Evolutionary conservation across 2,113 vertebrate species (phyloP).

Genomic region (Hypocryptadius cinnamomeus): DNA sequence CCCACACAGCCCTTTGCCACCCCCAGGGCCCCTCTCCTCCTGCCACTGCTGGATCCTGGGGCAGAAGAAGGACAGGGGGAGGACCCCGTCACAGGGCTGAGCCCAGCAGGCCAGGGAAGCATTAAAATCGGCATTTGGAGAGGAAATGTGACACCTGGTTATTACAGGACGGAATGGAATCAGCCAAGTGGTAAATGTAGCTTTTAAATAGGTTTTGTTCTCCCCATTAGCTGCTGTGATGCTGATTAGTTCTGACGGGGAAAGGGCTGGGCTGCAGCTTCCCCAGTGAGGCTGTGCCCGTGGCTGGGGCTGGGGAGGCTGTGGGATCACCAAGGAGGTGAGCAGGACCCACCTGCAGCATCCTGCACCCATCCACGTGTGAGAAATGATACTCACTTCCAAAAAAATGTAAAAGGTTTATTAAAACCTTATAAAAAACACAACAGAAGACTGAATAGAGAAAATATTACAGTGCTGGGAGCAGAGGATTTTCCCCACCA

Average conservation of each 20-base stretch:
- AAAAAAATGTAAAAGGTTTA: not conserved
- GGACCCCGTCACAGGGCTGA: conserved; percentile 70
- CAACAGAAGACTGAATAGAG: not conserved
- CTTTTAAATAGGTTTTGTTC: conserved; percentile 96
- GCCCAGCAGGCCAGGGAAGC: conserved; percentile 72
- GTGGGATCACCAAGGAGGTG: accelerated
- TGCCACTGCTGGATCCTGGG: not conserved
- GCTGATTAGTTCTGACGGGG: conserved; percentile 86
- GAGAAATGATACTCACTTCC: not conserved
- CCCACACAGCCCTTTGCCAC: accelerated
- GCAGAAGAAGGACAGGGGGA: accelerated
- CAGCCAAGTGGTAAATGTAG: conserved; percentile 98
- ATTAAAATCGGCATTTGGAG: conserved; percentile 79
- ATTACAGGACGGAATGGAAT: conserved; percentile 92
- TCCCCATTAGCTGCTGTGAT: conserved; percentile 87
- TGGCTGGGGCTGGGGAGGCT: not conserved
- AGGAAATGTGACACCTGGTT: conserved; percentile 92
- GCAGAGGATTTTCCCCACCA: not conserved
- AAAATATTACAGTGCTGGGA: not conserved
- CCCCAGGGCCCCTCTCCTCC: not conserved
- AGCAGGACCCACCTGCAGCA: not conserved
- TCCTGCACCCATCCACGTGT: accelerated
- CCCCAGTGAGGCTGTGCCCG: not conserved
- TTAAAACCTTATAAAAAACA: not conserved
- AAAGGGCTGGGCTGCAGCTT: conserved; percentile 79